Evolutionary conservation across 2,797 vertebrate genomes (phyloP), one percentile per base, ranked within the genome.

Genomic region (Helicolenus hilgendorfi): DNA sequence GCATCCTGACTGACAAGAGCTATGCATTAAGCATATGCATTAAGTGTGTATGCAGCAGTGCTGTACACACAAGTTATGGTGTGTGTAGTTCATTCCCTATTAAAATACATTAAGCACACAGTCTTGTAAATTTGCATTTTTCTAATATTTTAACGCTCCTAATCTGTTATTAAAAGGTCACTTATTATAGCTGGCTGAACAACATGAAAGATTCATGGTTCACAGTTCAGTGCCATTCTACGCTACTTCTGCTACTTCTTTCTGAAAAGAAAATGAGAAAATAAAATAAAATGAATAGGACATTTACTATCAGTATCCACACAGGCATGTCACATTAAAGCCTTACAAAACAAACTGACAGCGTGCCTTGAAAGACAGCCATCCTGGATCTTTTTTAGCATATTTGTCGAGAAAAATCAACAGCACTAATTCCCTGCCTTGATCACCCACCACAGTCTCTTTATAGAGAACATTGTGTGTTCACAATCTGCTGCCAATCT

Each of bases 101-200:
- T 45, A 45, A 49, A 75, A 24, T 33, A 58, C 11, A 11, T 27
- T 7, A 35, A 67, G n/a, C 24, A 41, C 38, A 11, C 7, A 64
- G 10, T 64, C 20, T 7, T 72, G 11, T 15, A 33, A 38, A 15
- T 78, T 81, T 72, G 58, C 63, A 63, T 65, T 73, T 58, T 60
- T 26, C 49, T 45, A 78, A 72, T 36, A 58, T 29, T 72, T 63
- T 15, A 49, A 58, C 49, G 22, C 72, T 62, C 9, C 55, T 76
- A 69, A 86, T 90, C 11, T 87, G 24, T 45, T 72, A 65, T 81
- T 81, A 81, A 59, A 63, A 77, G 63, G 53, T 76, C 68, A 69
- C 10, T 24, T 79, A 35, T 77, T 26, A 74, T 22, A 64, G 63
- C 29, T 75, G 72, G 24, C 36, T 67, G n/a, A 74, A 70, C 24